Percentiles rank a stretch among this genome's conserved stretches.
phyloP scores from a whole-genome alignment of 2,113 vertebrate genomes.

The Syngnathus floridae region DNA sequence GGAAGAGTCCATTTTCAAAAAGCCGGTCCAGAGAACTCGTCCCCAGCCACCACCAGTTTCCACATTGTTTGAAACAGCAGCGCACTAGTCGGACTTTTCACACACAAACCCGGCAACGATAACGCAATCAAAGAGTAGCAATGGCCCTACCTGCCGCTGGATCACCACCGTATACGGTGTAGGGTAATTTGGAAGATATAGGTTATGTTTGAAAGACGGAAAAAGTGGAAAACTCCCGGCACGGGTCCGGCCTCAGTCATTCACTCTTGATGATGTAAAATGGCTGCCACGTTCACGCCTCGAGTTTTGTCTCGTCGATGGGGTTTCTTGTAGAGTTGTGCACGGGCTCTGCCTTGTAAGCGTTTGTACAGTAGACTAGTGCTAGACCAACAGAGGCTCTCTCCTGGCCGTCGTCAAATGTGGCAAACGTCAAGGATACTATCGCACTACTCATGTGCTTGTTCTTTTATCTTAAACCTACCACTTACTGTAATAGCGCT shows the following conservation, averaged over 20 bases:
- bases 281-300: conserved; percentile 88
- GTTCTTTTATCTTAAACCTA: neutral
- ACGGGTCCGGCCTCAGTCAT: conserved; percentile 84
- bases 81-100: conserved; percentile 40
- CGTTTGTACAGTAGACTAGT: conserved; percentile 46
- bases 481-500: neutral
- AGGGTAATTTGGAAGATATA: conserved; percentile 70
- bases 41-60: conserved; percentile 65
- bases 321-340: conserved; percentile 77
- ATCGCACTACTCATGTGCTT: neutral
- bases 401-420: neutral
- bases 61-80: conserved; percentile 71
- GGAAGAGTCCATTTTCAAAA: conserved; percentile 79
- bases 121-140: conserved; percentile 41
- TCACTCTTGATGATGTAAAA: conserved; percentile 94
- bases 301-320: conserved; percentile 74
- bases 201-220: conserved; percentile 66
- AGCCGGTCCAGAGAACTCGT: conserved; percentile 73
- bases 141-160: conserved; percentile 74
- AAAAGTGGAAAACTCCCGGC: conserved; percentile 79
- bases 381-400: neutral
- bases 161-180: conserved; percentile 63
- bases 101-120: conserved; percentile 33
- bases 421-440: neutral
- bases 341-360: conserved; percentile 70